Percentiles rank a stretch among this genome's conserved stretches.
Conservation (phyloP, 1,140 invertebrate genomes). For the Brachionus plicatilis region DNA sequence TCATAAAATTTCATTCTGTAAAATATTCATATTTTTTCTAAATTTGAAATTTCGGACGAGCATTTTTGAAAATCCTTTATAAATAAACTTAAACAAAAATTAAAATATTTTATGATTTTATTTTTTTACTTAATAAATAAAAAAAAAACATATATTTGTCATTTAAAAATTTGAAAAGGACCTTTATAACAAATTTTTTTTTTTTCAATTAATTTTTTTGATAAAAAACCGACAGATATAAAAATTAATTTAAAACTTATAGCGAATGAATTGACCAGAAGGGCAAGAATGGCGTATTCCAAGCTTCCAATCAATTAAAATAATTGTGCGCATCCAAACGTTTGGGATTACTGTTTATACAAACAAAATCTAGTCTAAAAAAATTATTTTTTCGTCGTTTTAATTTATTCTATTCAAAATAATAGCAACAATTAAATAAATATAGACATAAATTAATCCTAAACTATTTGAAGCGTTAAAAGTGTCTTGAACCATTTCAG, state of each 20-base stretch:
- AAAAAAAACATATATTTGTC: background rate
- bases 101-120: background rate
- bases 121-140: background rate
- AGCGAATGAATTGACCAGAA: background rate
- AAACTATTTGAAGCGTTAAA: background rate
- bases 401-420: background rate
- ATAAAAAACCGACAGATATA: background rate
- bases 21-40: no score
- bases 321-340: background rate
- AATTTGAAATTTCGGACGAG: no score
- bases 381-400: background rate
- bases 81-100: background rate
- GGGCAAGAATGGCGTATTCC: background rate
- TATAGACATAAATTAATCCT: background rate
- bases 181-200: background rate
- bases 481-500: background rate
- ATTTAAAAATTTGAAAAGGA: background rate
- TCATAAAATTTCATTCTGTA: no score
- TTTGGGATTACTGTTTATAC: background rate
- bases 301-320: background rate
- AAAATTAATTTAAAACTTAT: background rate
- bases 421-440: background rate
- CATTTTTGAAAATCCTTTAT: background rate
- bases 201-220: background rate
- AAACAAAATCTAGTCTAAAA: background rate